Percentiles rank a stretch among this genome's conserved stretches.
Conservation (phyloP, 1,140 invertebrate genomes). For the Plutomurus gul region DNA sequence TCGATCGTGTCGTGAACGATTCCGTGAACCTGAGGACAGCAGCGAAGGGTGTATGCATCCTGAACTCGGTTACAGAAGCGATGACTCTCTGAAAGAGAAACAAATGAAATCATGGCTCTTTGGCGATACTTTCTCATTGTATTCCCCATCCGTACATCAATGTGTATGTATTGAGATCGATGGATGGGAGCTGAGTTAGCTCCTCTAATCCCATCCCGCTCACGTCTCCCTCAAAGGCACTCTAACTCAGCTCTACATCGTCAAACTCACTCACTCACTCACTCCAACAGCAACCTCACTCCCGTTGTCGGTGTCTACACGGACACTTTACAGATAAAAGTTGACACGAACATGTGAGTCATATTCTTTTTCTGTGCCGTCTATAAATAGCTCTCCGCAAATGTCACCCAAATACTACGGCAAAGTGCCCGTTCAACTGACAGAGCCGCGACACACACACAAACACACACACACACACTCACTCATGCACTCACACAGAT, state of each 20-base stretch:
- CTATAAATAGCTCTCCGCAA: slow-evolving; percentile 39
- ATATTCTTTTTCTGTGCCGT: not conserved
- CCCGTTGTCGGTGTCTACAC: too few relatives aligned
- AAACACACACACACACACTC: too few relatives aligned
- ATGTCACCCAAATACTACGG: slow-evolving; percentile 29
- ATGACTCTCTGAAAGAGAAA: slow-evolving; percentile 64
- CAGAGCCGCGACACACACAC: not conserved
- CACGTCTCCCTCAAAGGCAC: too few relatives aligned
- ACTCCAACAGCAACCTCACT: too few relatives aligned
- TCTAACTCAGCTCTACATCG: too few relatives aligned
- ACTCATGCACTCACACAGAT: not conserved
- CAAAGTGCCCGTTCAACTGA: not conserved
- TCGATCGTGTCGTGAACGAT: slow-evolving; percentile 73
- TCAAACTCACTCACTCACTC: too few relatives aligned
- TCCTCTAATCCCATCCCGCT: too few relatives aligned
- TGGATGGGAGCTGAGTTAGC: too few relatives aligned
- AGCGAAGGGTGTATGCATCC: slow-evolving; percentile 75
- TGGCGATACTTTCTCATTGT: too few relatives aligned
- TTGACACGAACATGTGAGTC: not conserved
- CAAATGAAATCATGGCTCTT: not conserved
- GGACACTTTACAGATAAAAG: too few relatives aligned
- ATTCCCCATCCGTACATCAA: too few relatives aligned
- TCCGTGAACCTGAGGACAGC: slow-evolving; percentile 72
- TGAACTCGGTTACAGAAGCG: slow-evolving; percentile 73
- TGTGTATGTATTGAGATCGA: too few relatives aligned